These are phyloP conservation scores for Sminthopsis crassicaudata DNA, from an alignment of 2,113 vertebrate genomes.

Conservation along the genomic window DNA sequence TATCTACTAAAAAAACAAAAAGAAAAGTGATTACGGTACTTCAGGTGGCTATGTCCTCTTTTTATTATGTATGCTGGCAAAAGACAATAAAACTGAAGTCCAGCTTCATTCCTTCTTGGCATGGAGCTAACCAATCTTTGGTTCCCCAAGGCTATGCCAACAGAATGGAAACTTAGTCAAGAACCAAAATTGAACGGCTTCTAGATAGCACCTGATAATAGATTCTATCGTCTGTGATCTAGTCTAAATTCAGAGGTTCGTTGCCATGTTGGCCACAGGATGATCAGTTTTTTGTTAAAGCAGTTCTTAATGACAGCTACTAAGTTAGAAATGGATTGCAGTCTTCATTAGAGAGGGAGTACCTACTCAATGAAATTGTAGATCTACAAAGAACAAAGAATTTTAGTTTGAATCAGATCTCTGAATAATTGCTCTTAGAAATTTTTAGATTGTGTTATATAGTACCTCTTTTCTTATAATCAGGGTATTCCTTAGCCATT, in stretches of 20 bases:
- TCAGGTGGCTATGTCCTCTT: not conserved
- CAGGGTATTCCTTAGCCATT: not conserved
- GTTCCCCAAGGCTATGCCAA: not conserved
- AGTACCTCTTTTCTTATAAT: conserved; percentile 17
- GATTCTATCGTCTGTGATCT: not conserved
- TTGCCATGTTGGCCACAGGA: not conserved
- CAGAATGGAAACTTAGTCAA: not conserved
- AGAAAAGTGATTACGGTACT: conserved; percentile 18
- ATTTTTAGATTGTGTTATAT: conserved; percentile 1
- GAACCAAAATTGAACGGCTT: not conserved
- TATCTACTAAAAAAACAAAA: not conserved
- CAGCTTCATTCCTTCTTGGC: not conserved
- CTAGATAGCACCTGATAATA: not conserved
- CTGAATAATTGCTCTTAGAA: conserved; percentile 27
- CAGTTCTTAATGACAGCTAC: not conserved
- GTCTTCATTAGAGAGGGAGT: not conserved
- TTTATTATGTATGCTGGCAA: not conserved
- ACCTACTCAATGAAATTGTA: not conserved
- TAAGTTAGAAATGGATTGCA: not conserved
- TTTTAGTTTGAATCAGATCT: conserved; percentile 6
- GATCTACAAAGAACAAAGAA: not conserved
- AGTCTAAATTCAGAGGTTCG: not conserved
- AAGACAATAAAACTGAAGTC: not conserved
- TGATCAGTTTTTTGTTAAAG: not conserved
- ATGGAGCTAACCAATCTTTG: not conserved